A percentile compares a stretch with the other conserved stretches of the same genome.
phyloP scores from a whole-genome alignment of 2,113 vertebrate genomes.

The Cheilinus undulatus region DNA sequence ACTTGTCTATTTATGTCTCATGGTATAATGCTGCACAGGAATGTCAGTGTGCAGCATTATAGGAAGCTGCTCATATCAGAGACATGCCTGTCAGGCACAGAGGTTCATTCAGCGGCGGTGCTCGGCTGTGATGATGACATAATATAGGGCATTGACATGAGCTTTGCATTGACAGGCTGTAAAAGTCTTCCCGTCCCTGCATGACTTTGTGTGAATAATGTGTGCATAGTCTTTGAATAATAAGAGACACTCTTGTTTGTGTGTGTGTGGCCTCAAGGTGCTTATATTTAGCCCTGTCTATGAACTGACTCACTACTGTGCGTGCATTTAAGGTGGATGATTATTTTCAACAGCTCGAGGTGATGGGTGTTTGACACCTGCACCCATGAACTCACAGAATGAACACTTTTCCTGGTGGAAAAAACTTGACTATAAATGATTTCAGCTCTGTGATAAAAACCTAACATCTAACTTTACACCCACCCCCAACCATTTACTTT shows the following conservation, averaged over 20 bases:
- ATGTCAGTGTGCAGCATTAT: conserved; percentile 37
- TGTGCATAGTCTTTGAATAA: background rate
- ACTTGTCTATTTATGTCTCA: conserved; percentile 36
- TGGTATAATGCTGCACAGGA: conserved; percentile 18
- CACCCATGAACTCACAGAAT: background rate
- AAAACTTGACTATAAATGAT: background rate
- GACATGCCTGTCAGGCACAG: conserved; percentile 33
- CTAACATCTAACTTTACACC: conserved; percentile 33
- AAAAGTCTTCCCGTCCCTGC: conserved; percentile 36
- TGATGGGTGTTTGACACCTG: conserved; percentile 3
- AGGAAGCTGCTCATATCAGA: conserved; percentile 40
- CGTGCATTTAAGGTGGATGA: conserved; percentile 18
- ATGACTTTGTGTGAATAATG: conserved; percentile 23
- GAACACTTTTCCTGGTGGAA: background rate
- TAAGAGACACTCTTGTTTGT: conserved; percentile 5
- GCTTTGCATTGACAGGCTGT: conserved; percentile 51
- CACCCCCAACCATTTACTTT: conserved; percentile 36
- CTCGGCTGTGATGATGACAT: conserved; percentile 47
- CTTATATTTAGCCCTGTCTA: conserved; percentile 43
- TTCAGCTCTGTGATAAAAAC: conserved; percentile 10
- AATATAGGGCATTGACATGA: conserved; percentile 35
- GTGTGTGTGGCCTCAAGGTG: conserved; percentile 27
- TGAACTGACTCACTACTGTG: conserved; percentile 34
- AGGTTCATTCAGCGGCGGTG: conserved; percentile 44
- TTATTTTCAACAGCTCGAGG: conserved; percentile 23